Percentiles rank a stretch among this genome's conserved stretches.
Conservation (phyloP, 2,888 invertebrate genomes). For the Platycheirus albimanus region DNA sequence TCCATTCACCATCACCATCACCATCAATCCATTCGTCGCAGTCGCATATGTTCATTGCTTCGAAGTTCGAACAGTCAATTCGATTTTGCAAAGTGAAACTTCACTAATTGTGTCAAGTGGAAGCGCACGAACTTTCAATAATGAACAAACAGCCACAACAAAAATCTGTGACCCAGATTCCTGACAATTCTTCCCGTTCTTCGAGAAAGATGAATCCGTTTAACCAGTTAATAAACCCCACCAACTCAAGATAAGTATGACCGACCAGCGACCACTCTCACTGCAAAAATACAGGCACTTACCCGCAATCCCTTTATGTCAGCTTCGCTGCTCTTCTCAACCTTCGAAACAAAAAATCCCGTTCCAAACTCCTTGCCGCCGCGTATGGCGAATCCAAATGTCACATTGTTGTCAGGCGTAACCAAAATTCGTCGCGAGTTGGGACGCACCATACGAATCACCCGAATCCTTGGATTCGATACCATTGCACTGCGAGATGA, state of each 20-base stretch:
- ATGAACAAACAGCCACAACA: slow-evolving; percentile 8
- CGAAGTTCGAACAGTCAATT: slow-evolving; percentile 13
- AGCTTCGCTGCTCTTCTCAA: slow-evolving; percentile 94
- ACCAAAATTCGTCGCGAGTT: slow-evolving; percentile 83
- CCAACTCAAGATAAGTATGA: no score
- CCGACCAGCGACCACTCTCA: no score
- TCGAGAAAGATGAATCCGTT: slow-evolving; percentile 46
- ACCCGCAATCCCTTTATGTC: slow-evolving; percentile 93
- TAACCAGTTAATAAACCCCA: slow-evolving; percentile 44
- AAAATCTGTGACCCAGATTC: slow-evolving; percentile 60
- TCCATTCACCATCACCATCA: not conserved
- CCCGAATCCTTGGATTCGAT: slow-evolving; percentile 84
- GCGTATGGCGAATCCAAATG: slow-evolving; percentile 91
- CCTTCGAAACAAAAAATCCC: slow-evolving; percentile 95
- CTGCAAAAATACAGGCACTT: slow-evolving; percentile 78
- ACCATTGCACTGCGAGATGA: slow-evolving; percentile 80
- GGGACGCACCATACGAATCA: slow-evolving; percentile 85
- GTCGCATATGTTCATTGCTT: no score
- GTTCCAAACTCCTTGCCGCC: slow-evolving; percentile 96
- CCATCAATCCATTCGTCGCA: slow-evolving; percentile 30
- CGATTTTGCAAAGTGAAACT: slow-evolving; percentile 61
- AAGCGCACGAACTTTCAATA: slow-evolving; percentile 65
- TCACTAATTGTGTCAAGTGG: slow-evolving; percentile 68
- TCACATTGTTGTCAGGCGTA: slow-evolving; percentile 85
- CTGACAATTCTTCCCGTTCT: slow-evolving; percentile 52